Evolutionary conservation across 2,797 vertebrate genomes (phyloP).

Genomic region (Brachymystax lenok): DNA sequence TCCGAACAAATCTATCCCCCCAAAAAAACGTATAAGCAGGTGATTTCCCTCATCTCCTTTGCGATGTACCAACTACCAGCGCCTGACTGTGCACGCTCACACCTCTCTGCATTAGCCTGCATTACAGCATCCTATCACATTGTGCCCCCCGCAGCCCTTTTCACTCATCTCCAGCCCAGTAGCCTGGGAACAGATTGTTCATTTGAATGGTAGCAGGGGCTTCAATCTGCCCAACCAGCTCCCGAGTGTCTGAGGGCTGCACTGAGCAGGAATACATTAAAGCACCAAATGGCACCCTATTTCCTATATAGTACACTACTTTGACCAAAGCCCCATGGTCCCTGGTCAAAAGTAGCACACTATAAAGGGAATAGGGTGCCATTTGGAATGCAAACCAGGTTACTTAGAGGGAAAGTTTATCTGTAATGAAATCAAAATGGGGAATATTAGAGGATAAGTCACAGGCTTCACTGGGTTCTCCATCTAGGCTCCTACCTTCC

Average conservation of each 20-base stretch:
- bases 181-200: conserved; percentile 39
- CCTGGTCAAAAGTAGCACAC: background rate
- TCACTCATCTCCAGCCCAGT: conserved; percentile 19
- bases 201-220: conserved; percentile 44
- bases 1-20: background rate
- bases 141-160: conserved; percentile 13
- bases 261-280: conserved; percentile 27
- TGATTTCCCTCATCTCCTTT: too few species aligned
- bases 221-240: conserved; percentile 33
- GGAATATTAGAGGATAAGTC: background rate
- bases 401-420: conserved; percentile 23
- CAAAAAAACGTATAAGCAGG: background rate
- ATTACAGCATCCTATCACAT: conserved; percentile 28
- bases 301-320: too few species aligned
- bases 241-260: background rate
- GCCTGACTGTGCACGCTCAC: background rate
- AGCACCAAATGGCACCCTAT: background rate
- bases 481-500: background rate
- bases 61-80: too few species aligned
- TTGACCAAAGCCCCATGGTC: background rate
- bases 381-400: conserved; percentile 5
- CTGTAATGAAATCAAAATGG: conserved; percentile 46
- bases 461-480: background rate
- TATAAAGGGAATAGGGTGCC: background rate
- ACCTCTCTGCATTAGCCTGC: conserved; percentile 35